phyloP scores from a whole-genome alignment of 2,113 vertebrate genomes.

The Cynopterus brachyotis region DNA sequence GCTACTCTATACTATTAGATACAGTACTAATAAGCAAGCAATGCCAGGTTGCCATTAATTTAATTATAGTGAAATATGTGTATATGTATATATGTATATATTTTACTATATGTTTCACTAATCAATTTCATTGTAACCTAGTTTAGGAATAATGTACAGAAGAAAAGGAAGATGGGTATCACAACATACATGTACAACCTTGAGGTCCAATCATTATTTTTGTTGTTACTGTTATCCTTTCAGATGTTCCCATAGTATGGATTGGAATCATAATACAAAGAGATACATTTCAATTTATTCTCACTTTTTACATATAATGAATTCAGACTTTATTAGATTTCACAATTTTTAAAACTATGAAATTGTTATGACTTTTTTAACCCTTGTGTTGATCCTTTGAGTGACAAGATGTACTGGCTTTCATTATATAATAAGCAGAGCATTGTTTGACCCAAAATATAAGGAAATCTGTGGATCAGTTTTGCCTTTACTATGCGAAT shows the following conservation, averaged over 20 bases:
- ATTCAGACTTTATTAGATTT: neutral
- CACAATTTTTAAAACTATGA: neutral
- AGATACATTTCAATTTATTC: neutral
- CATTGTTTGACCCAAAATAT: neutral
- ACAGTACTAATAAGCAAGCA: neutral
- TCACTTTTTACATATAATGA: neutral
- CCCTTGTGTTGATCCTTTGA: neutral
- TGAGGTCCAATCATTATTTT: neutral
- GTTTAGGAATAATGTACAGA: neutral
- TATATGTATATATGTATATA: too few species aligned
- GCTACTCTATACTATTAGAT: neutral
- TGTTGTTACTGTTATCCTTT: neutral
- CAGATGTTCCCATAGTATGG: neutral
- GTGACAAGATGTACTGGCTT: neutral
- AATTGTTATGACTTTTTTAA: slow-evolving; percentile 11
- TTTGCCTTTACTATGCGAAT: neutral
- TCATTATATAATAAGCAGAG: neutral
- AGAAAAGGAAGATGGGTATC: neutral
- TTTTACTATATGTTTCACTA: neutral
- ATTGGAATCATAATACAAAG: neutral
- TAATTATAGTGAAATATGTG: neutral
- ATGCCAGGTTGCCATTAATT: neutral
- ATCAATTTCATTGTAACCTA: neutral
- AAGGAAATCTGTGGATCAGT: neutral
- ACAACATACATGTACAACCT: neutral